Evolutionary conservation across 2,797 vertebrate species (phyloP).

Genomic region (Leuciscus waleckii): DNA sequence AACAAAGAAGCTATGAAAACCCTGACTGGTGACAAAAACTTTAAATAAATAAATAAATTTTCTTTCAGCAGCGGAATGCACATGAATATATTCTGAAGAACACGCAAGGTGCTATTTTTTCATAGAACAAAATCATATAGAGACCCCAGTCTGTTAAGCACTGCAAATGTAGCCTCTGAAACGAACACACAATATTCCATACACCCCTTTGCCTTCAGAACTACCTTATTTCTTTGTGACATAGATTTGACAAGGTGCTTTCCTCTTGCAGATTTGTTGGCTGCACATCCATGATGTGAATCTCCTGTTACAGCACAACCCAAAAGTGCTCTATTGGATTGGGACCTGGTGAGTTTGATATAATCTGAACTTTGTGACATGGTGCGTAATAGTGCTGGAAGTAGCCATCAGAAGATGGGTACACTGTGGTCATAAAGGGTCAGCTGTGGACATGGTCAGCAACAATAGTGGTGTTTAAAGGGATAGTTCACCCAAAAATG

Average conservation of each 20-base stretch:
- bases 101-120: neutral
- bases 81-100: neutral
- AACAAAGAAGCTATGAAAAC: neutral
- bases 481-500: no score
- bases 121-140: neutral
- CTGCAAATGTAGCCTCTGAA: neutral
- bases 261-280: no score
- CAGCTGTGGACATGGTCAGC: constrained; percentile 31
- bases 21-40: neutral
- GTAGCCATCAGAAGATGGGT: constrained; percentile 56
- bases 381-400: constrained; percentile 33
- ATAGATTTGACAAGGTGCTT: no score
- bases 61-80: neutral
- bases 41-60: neutral
- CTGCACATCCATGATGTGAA: no score
- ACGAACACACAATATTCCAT: neutral
- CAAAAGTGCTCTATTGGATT: neutral
- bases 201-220: no score
- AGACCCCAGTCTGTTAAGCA: neutral
- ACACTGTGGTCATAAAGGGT: constrained; percentile 55
- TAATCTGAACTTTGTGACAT: neutral
- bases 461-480: neutral
- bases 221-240: no score
- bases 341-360: neutral
- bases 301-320: no score